phyloP scores from a whole-genome alignment of 2,797 vertebrate genomes.

The Jordanella pulchra region DNA sequence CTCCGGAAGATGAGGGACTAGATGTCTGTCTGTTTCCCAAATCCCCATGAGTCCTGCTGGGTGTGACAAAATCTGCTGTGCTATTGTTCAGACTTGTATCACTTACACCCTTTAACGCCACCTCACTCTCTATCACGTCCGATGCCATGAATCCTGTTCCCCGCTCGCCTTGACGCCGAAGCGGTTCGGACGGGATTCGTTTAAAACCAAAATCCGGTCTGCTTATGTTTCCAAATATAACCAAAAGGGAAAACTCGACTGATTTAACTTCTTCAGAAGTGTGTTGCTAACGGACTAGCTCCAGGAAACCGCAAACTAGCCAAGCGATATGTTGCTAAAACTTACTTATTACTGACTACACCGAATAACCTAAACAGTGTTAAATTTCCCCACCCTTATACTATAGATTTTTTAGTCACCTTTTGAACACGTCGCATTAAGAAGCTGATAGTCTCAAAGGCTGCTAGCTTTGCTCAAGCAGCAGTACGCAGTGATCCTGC shows the following conservation, averaged over 20 bases:
- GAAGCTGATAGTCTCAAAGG: constrained; percentile 13
- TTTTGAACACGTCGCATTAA: constrained; percentile 51
- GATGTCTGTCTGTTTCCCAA: constrained; percentile 48
- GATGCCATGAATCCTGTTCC: constrained; percentile 71
- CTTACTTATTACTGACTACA: constrained; percentile 36
- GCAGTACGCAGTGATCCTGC: constrained; percentile 44
- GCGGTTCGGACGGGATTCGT: background rate
- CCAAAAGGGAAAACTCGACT: constrained; percentile 3
- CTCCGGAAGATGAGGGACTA: constrained; percentile 65
- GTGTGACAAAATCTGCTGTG: constrained; percentile 69
- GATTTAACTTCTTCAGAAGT: constrained; percentile 44
- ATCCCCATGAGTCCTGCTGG: constrained; percentile 61
- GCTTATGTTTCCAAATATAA: background rate
- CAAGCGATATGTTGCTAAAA: constrained; percentile 42
- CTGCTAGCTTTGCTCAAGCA: constrained; percentile 37
- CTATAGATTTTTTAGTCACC: constrained; percentile 20
- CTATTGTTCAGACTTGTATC: constrained; percentile 72
- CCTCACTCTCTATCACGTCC: constrained; percentile 70
- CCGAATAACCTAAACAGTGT: constrained; percentile 24
- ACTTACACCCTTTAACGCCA: constrained; percentile 52
- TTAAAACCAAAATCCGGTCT: background rate
- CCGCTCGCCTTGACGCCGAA: constrained; percentile 17
- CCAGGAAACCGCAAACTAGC: constrained; percentile 26
- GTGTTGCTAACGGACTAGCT: constrained; percentile 53
- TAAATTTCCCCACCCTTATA: constrained; percentile 34